These are phyloP conservation scores for Lepidothrix coronata DNA, from an alignment of 2,113 vertebrate species.

Conservation along the genomic window DNA sequence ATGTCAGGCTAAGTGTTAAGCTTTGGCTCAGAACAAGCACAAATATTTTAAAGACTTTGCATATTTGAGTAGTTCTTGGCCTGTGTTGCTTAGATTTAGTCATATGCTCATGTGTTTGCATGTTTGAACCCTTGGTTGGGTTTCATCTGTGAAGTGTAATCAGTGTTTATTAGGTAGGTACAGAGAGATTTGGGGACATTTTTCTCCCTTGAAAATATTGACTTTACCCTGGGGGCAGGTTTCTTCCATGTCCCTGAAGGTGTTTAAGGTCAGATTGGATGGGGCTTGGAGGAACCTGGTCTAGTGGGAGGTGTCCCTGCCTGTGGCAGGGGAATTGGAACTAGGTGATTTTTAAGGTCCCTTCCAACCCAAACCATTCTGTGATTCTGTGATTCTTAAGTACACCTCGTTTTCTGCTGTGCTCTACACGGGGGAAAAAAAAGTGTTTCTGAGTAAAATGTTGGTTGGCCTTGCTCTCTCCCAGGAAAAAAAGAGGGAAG, in stretches of 20 bases:
- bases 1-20: background rate
- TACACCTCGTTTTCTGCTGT: background rate
- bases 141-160: background rate
- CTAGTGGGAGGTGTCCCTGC: background rate
- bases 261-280: rapidly evolving
- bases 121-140: background rate
- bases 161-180: background rate
- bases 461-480: background rate
- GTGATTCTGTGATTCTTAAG: background rate
- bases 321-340: background rate
- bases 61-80: background rate
- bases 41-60: background rate
- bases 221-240: background rate
- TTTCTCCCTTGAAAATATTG: background rate
- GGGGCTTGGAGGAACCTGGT: rapidly evolving
- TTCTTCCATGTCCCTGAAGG: background rate
- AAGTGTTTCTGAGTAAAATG: background rate
- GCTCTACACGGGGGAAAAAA: background rate
- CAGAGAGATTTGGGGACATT: background rate
- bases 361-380: background rate
- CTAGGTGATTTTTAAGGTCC: background rate
- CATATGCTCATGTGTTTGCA: background rate
- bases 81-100: background rate
- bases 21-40: background rate
- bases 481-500: background rate